These are phyloP conservation scores for Sycophila texana DNA, from an alignment of 2,888 invertebrate genomes.

Conservation along the genomic window DNA sequence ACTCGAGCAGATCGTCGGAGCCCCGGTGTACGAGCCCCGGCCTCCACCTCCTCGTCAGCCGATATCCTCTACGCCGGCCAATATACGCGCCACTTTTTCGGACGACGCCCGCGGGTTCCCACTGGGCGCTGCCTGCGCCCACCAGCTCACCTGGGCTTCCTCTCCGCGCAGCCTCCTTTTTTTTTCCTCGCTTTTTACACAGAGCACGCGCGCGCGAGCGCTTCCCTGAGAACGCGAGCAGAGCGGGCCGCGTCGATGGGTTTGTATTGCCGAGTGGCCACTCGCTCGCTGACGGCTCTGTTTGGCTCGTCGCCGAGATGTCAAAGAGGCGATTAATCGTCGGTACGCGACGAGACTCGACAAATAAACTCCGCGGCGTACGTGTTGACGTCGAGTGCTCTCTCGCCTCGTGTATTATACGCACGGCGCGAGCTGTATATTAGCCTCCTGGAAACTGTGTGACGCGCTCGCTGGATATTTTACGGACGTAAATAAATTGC, in stretches of 20 bases:
- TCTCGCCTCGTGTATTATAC: slow-evolving; percentile 1
- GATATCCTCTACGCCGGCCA: slow-evolving; percentile 1
- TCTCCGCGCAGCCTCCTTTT: slow-evolving; percentile 10
- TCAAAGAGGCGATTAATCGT: slow-evolving; percentile 53
- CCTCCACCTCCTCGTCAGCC: slow-evolving; percentile 4
- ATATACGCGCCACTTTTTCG: slow-evolving; percentile 32
- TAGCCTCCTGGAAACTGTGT: too few relatives aligned
- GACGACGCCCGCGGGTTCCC: slow-evolving; percentile 19
- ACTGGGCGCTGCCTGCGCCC: slow-evolving; percentile 13
- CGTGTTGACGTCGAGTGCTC: slow-evolving; percentile 32
- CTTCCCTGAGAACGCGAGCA: slow-evolving; percentile 35
- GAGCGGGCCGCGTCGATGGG: neutral
- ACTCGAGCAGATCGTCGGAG: slow-evolving; percentile 63
- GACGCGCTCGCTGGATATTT: too few relatives aligned
- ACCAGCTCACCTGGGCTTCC: slow-evolving; percentile 28
- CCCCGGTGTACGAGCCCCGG: slow-evolving; percentile 32
- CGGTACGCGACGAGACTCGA: slow-evolving; percentile 42
- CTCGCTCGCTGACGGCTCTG: slow-evolving; percentile 27
- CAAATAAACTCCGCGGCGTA: slow-evolving; percentile 31
- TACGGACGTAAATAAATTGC: too few relatives aligned
- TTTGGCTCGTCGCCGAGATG: slow-evolving; percentile 38
- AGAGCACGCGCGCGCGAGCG: neutral
- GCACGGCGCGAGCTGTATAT: neutral
- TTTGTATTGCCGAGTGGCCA: neutral
- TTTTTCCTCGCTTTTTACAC: neutral